Percentiles rank a stretch among this genome's conserved stretches.
phyloP scores from a whole-genome alignment of 2,797 vertebrate genomes.

The Lacerta viridis region DNA sequence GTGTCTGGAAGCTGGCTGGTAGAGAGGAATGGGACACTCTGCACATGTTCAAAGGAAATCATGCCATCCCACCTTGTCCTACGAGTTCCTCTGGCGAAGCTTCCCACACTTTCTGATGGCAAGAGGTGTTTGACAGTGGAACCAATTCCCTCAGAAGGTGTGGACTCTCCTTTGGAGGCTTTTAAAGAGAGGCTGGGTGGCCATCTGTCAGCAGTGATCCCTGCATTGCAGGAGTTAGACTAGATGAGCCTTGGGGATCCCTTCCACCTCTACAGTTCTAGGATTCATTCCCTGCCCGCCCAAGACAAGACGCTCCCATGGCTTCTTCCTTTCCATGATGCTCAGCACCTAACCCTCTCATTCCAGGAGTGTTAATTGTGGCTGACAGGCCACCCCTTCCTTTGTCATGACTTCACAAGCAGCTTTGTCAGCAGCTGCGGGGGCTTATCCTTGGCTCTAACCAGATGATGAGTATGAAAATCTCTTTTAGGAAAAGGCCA shows the following conservation, averaged over 20 bases:
- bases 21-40: background rate
- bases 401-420: constrained; percentile 4
- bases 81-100: too few species aligned
- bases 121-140: too few species aligned
- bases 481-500: background rate
- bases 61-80: background rate
- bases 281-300: too few species aligned
- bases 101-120: background rate
- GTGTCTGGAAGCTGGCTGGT: background rate
- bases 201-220: too few species aligned
- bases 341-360: background rate
- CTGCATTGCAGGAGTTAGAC: too few species aligned
- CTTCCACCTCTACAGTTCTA: too few species aligned
- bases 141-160: too few species aligned
- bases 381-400: background rate
- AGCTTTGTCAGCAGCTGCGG: background rate
- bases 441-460: background rate
- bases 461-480: too few species aligned
- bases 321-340: background rate
- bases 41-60: background rate
- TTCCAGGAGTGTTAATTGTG: background rate
- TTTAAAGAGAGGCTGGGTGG: too few species aligned
- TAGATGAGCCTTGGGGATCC: too few species aligned
- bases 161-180: too few species aligned
- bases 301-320: too few species aligned